These are phyloP conservation scores for Stegophylla sp. DNA, from an alignment of 2,888 invertebrate species.

Conservation along the genomic window DNA sequence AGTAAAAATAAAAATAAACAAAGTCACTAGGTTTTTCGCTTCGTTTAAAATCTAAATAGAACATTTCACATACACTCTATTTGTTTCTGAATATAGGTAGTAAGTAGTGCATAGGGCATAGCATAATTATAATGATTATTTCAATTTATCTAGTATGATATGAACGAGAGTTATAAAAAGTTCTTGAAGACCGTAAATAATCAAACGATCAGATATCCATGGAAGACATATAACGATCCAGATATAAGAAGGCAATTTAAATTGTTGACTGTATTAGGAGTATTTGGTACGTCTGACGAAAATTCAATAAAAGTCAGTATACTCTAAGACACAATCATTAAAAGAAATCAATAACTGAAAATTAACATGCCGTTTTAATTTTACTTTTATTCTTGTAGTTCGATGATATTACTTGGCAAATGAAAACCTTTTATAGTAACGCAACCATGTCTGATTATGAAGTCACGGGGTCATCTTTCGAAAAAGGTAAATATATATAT, in stretches of 20 bases:
- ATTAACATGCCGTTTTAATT: background rate
- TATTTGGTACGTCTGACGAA: constrained; percentile 74
- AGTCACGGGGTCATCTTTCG: too few species aligned
- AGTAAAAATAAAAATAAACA: too few species aligned
- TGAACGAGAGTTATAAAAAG: constrained; percentile 66
- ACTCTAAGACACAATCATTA: background rate
- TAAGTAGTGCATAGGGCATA: too few species aligned
- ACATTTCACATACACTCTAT: too few species aligned
- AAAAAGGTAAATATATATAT: constrained; percentile 69
- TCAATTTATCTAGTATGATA: constrained; percentile 65
- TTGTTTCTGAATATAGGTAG: too few species aligned
- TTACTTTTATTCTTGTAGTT: constrained; percentile 64
- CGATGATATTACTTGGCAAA: constrained; percentile 72
- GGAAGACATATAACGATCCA: constrained; percentile 76
- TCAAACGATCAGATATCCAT: constrained; percentile 74
- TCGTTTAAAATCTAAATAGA: too few species aligned
- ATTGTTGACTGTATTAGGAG: constrained; percentile 75
- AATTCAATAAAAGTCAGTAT: constrained; percentile 65
- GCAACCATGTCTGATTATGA: constrained; percentile 81
- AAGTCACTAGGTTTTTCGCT: too few species aligned
- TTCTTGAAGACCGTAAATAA: constrained; percentile 73
- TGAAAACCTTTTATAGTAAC: constrained; percentile 79
- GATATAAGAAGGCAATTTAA: constrained; percentile 77
- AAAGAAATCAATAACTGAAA: background rate
- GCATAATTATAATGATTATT: constrained; percentile 62